Evolutionary conservation across 1,140 invertebrate genomes (phyloP).

Genomic region (Bombus breviceps): DNA sequence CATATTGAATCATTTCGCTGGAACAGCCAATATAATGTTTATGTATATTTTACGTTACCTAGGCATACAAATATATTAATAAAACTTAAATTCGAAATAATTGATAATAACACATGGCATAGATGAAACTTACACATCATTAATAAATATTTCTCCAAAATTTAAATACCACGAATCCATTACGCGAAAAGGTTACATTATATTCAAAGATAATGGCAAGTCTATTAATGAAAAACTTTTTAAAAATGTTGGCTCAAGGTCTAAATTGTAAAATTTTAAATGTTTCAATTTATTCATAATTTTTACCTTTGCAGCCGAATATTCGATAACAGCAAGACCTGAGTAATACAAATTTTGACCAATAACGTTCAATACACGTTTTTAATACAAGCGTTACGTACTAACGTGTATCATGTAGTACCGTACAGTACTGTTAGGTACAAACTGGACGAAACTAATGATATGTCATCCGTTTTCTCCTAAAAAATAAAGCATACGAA

Average conservation of each 20-base stretch:
- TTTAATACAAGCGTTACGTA: background rate
- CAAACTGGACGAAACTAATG: background rate
- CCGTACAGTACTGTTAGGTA: too few species aligned
- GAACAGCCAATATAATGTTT: background rate
- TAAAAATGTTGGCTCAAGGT: too few species aligned
- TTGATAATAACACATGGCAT: background rate
- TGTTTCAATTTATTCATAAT: too few species aligned
- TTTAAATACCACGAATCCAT: background rate
- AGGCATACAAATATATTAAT: background rate
- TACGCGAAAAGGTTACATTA: too few species aligned
- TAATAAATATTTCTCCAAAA: background rate
- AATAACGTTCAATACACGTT: too few species aligned
- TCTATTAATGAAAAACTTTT: too few species aligned
- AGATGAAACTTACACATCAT: background rate
- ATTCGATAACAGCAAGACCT: fast-evolving
- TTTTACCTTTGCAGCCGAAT: background rate
- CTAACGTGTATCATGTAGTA: background rate
- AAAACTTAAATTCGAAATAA: background rate
- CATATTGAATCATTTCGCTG: background rate
- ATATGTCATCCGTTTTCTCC: background rate
- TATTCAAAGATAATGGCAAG: too few species aligned
- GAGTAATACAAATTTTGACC: background rate
- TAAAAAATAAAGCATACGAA: background rate
- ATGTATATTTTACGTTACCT: background rate
- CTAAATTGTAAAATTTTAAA: too few species aligned